Base-by-base conservation (phyloP, 2,113 vertebrate genomes). In the Tiliqua scincoides region DNA sequence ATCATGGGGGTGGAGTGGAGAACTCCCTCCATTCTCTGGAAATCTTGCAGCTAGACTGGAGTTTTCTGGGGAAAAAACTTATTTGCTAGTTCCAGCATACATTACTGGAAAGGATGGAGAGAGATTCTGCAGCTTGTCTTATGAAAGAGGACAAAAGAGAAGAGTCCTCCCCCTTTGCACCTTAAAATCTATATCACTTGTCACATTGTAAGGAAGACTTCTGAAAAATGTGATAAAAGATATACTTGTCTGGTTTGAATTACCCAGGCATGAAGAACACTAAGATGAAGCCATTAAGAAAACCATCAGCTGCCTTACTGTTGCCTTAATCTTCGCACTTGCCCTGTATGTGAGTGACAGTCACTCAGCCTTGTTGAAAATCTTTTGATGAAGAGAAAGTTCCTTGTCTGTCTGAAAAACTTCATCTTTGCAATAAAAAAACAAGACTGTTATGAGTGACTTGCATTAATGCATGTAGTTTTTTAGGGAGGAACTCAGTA, bases 211-310 rank as follows among this genome's bases (percentile, higher is more conserved):
- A 8, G 32, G 67, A 35, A 67, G 37, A 11, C 54, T 75, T 77
- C 59, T 85, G 23, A 20, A 91, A 92, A 87, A 82, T 48, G 82
- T 87, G 91, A 79, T 70, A 18, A 82, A 82, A 82, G 52, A 82
- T 91, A 82, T 82, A 57, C 82, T 94, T 35, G 85, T 68, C 62
- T 89, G 78, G 75, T 91, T 43, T 85, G 85, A 91, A 73, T 85
- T 86, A 84, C 15, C 83, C 57, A 93, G 73, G 84, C 86, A 91
- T 72, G 32, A 91, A 93, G 89, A 91, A 63, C 30, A 35, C 52
- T 35, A 83, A 57, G 61, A 48, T 79, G 52, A 68, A 92, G 37
- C 17, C 40, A 85, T 83, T n/a, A 92, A 71, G 68, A 91, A 91
- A 48, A 84, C 87, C 0, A 14, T 68, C 52, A 82, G 76, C 54